Evolutionary conservation across 1,140 invertebrate species (phyloP).

Genomic region (Penaeus vannamei): DNA sequence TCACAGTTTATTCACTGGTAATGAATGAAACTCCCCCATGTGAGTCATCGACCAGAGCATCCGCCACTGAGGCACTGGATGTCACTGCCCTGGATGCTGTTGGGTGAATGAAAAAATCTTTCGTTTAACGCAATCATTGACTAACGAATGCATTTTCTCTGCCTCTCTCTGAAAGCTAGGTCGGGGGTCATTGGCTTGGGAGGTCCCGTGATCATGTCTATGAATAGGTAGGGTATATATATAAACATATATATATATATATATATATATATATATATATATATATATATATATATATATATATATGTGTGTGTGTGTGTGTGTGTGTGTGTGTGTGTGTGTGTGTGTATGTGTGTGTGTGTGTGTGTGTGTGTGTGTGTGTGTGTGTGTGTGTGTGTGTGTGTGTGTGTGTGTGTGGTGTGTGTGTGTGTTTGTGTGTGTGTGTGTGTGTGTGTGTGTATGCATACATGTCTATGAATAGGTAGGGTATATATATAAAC

Average conservation of each 20-base stretch:
- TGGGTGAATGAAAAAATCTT: too few species aligned
- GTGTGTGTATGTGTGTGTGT: slow-evolving; percentile 71
- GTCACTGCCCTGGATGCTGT: too few species aligned
- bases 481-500: background rate
- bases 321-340: background rate
- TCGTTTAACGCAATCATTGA: too few species aligned
- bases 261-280: slow-evolving; percentile 49
- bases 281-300: slow-evolving; percentile 71
- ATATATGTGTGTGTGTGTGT: slow-evolving; percentile 58
- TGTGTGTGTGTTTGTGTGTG: background rate
- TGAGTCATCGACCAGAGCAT: too few species aligned
- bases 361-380: slow-evolving; percentile 66
- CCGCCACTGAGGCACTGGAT: too few species aligned
- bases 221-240: background rate
- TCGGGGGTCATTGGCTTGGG: background rate
- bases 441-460: slow-evolving; percentile 27
- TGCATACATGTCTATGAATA: background rate
- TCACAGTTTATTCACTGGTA: too few species aligned
- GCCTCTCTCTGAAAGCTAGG: too few species aligned
- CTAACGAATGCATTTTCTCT: too few species aligned
- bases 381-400: slow-evolving; percentile 5
- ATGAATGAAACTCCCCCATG: too few species aligned
- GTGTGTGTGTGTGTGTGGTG: slow-evolving; percentile 8
- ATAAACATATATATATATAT: background rate
- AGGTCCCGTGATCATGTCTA: background rate